Evolutionary conservation across 2,888 invertebrate species (phyloP).

Genomic region (Liopterus haemorrhoidalis): DNA sequence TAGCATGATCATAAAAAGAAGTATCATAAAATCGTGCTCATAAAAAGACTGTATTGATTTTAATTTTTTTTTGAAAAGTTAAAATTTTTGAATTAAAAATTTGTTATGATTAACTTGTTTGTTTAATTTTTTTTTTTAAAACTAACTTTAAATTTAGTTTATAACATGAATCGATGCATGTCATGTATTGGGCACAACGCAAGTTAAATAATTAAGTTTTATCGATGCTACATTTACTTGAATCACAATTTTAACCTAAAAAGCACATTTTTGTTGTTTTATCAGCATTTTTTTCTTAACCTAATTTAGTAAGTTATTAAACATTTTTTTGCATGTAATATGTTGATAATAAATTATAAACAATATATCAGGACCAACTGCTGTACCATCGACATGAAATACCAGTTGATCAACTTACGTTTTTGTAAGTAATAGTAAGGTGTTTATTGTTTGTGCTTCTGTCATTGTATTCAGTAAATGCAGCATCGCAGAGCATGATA

Average conservation of each 20-base stretch:
- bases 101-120: constrained; percentile 8
- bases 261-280: too few species aligned
- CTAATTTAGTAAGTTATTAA: too few species aligned
- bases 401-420: constrained; percentile 21
- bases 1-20: constrained; percentile 22
- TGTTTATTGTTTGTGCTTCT: constrained; percentile 6
- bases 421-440: constrained; percentile 17
- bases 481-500: constrained; percentile 21
- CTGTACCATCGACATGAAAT: constrained; percentile 18
- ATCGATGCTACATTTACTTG: constrained; percentile 21
- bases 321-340: background rate
- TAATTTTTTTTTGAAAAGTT: constrained; percentile 15
- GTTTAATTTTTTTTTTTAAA: constrained; percentile 7
- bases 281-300: too few species aligned
- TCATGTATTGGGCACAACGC: too few species aligned
- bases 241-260: constrained; percentile 10
- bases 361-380: constrained; percentile 14
- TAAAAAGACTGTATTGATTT: constrained; percentile 3
- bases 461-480: constrained; percentile 17
- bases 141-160: too few species aligned
- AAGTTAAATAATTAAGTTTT: too few species aligned
- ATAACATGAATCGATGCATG: constrained; percentile 20
- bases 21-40: too few species aligned
- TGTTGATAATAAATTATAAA: background rate
- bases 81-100: constrained; percentile 13